Evolutionary conservation across 1,140 invertebrate species (phyloP).

Genomic region (Drosophila micromelanica): DNA sequence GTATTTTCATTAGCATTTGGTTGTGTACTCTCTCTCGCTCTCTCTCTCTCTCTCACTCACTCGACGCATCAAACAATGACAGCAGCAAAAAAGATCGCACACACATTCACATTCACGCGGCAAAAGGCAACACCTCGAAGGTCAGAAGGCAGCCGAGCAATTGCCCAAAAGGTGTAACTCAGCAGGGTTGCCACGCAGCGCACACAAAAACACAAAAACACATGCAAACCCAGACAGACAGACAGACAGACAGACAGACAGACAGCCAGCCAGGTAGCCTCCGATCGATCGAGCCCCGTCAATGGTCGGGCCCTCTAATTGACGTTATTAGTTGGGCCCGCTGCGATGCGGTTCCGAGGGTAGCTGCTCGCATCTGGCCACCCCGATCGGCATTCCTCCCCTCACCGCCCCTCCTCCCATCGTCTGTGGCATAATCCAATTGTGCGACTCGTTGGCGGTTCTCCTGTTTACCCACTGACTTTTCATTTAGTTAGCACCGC

Average conservation of each 20-base stretch:
- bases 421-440: conserved; percentile 58
- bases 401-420: conserved; percentile 17
- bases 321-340: conserved; percentile 62
- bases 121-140: conserved; percentile 46
- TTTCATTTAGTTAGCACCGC: conserved; percentile 39
- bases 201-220: no score
- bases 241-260: no score
- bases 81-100: conserved; percentile 27
- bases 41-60: not conserved
- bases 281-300: conserved; percentile 41
- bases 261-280: conserved; percentile 59
- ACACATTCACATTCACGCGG: not conserved
- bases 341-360: conserved; percentile 12
- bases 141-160: conserved; percentile 56
- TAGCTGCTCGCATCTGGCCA: conserved; percentile 34
- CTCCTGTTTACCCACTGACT: conserved; percentile 50
- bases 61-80: conserved; percentile 38
- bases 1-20: conserved; percentile 60
- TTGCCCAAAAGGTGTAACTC: conserved; percentile 51
- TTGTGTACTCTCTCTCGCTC: conserved; percentile 5
- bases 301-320: conserved; percentile 60
- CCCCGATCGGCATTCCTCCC: conserved; percentile 17
- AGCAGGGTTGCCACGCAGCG: conserved; percentile 29
- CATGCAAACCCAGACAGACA: conserved; percentile 30
- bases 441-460: conserved; percentile 50